Evolutionary conservation across 1,140 invertebrate species (phyloP), one percentile per base, ranked within the genome.

Genomic region (Ips nitidus): DNA sequence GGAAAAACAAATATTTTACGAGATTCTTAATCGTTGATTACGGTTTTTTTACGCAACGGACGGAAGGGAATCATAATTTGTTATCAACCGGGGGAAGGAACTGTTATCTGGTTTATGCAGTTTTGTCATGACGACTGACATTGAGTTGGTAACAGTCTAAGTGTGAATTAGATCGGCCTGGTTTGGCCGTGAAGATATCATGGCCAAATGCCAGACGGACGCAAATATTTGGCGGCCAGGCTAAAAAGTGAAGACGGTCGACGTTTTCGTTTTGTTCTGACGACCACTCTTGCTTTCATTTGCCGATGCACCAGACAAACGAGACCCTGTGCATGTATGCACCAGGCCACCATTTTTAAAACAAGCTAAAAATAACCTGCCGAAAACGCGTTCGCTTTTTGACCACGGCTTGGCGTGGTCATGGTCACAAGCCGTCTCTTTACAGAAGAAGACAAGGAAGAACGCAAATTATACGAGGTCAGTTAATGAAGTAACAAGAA

Each of bases 271-370:
- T 59, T 59, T 41, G 40, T 59, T 59, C 37, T 55, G 45, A 5
- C 45, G 45, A 37, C 53, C 40, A 59, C 57, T 59, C 38, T 59
- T 59, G 57, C 57, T 59, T 59, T 59, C 57, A 59, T 59, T 59
- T 41, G 57, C 41, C 40, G 57, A 59, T 59, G 57, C 57, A 59
- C 5, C 41, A 41, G 8, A 55, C 53, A 41, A 38, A 56, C 53
- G 53, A 56, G 22, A 39, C 53, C n/a, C 53, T 8, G 22, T 22
- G 45, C 7, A 50, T 56, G 53, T 56, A 56, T 56, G 53, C 53
- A 56, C 22, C 38, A 7, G 53, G 53, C 8, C 58, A 60, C 58
- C 39, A 60, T 60, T 41, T 60, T 60, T 60, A 60, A 62, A 50
- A 62, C 38, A 22, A 5, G 60, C 50, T 62, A 59, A 59, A 59